These are phyloP conservation scores for Ophion costatus DNA, from an alignment of 2,888 invertebrate genomes.

Conservation along the genomic window DNA sequence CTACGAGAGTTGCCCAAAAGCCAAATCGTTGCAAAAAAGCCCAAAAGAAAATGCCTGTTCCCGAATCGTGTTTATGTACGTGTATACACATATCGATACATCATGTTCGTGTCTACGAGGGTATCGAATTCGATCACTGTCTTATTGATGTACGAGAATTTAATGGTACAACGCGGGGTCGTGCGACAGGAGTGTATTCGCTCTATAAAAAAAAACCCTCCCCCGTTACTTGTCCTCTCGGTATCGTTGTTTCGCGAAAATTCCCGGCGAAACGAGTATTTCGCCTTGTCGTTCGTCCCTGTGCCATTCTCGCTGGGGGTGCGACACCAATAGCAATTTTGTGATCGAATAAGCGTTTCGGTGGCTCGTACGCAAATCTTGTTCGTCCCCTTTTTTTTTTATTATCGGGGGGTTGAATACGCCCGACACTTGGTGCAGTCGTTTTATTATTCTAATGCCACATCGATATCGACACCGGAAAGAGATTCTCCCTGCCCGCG, in stretches of 20 bases:
- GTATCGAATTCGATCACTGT: conserved; percentile 28
- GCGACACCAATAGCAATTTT: conserved; percentile 72
- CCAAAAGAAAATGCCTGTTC: conserved; percentile 35
- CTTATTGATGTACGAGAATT: conserved; percentile 74
- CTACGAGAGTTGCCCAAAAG: conserved; percentile 10
- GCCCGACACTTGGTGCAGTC: conserved; percentile 68
- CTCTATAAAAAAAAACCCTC: conserved; percentile 30
- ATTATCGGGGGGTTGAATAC: conserved; percentile 69
- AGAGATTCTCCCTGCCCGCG: conserved; percentile 5
- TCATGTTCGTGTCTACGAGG: conserved; percentile 38
- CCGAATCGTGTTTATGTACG: background rate
- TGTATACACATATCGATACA: background rate
- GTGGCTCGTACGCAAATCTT: conserved; percentile 57
- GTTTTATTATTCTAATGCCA: conserved; percentile 61
- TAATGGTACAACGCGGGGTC: conserved; percentile 70
- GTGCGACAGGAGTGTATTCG: conserved; percentile 15
- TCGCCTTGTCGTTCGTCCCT: conserved; percentile 34
- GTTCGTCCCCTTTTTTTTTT: conserved; percentile 31
- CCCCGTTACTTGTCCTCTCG: background rate
- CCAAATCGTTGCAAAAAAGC: conserved; percentile 17
- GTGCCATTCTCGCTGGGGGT: conserved; percentile 3
- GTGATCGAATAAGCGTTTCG: conserved; percentile 73
- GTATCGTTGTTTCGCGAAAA: conserved; percentile 16
- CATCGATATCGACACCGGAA: conserved; percentile 41
- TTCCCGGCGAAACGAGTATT: background rate